Evolutionary conservation across 1,140 invertebrate species (phyloP).

Genomic region (Aphaenogaster ashmeadi): DNA sequence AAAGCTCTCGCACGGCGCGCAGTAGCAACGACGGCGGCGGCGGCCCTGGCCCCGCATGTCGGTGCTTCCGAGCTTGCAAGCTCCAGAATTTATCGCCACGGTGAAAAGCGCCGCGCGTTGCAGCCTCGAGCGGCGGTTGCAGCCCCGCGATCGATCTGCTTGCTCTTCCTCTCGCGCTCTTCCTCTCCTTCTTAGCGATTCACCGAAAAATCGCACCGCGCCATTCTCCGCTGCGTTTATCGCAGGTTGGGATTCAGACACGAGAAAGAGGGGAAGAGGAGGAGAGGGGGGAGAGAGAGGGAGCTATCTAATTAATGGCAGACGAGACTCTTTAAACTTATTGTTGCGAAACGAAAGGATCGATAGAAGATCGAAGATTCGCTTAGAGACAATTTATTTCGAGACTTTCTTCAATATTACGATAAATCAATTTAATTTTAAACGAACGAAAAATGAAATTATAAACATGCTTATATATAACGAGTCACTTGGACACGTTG

Average conservation of each 20-base stretch:
- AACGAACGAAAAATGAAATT: neutral
- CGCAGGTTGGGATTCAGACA: neutral
- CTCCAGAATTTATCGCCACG: slow-evolving; percentile 70
- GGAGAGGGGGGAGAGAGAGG: neutral
- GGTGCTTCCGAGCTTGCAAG: slow-evolving; percentile 39
- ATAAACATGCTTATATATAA: neutral
- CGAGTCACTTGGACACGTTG: neutral
- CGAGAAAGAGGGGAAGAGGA: neutral
- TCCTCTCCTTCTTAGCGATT: slow-evolving; percentile 25
- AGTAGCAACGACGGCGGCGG: neutral
- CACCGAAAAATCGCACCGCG: slow-evolving; percentile 46
- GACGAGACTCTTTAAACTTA: neutral
- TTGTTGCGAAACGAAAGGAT: neutral
- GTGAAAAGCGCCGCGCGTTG: slow-evolving; percentile 62
- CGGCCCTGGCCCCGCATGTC: slow-evolving; percentile 3
- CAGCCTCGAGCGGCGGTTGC: slow-evolving; percentile 46
- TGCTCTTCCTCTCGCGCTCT: slow-evolving; percentile 49
- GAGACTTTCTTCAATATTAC: neutral
- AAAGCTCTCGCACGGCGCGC: slow-evolving; percentile 29
- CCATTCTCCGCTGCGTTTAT: neutral
- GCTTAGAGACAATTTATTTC: neutral
- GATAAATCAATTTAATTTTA: neutral
- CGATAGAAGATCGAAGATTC: neutral
- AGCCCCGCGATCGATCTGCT: slow-evolving; percentile 69
- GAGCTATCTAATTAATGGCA: slow-evolving; percentile 16